Percentiles rank a stretch among this genome's conserved stretches.
Evolutionary conservation across 2,797 vertebrate species (phyloP).

Genomic region (Phoeniculus purpureus): DNA sequence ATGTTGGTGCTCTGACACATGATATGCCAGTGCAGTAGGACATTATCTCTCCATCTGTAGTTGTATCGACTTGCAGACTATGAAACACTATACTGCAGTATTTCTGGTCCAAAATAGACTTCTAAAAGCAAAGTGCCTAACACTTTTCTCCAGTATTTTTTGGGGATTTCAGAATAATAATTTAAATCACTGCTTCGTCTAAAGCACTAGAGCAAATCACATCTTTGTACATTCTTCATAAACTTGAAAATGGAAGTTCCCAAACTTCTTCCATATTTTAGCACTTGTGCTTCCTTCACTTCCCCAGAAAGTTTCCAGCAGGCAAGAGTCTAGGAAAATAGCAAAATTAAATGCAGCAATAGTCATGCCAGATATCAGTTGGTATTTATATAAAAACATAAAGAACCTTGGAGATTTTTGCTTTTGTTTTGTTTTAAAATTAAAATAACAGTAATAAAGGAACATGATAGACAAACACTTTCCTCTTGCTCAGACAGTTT

Average conservation of each 20-base stretch:
- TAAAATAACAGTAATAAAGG: neutral
- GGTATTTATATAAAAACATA: neutral
- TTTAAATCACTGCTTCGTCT: neutral
- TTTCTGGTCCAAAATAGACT: slow-evolving; percentile 23
- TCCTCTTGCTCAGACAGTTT: neutral
- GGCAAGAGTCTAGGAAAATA: neutral
- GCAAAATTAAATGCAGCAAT: neutral
- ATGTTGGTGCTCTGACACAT: neutral
- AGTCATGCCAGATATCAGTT: neutral
- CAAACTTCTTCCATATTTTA: slow-evolving; percentile 41
- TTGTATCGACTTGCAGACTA: neutral
- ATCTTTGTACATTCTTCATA: neutral
- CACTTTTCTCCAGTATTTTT: neutral
- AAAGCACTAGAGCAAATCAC: neutral
- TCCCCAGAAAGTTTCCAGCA: slow-evolving; percentile 24
- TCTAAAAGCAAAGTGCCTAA: slow-evolving; percentile 1
- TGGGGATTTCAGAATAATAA: neutral
- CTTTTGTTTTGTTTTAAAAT: neutral
- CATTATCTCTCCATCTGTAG: neutral
- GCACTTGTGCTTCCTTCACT: neutral
- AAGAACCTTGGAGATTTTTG: neutral
- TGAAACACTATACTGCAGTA: neutral
- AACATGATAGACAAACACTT: neutral
- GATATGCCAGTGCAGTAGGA: neutral
- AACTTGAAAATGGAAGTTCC: neutral